phyloP scores from a whole-genome alignment of 2,888 invertebrate species.

The Pollenia angustigena region DNA sequence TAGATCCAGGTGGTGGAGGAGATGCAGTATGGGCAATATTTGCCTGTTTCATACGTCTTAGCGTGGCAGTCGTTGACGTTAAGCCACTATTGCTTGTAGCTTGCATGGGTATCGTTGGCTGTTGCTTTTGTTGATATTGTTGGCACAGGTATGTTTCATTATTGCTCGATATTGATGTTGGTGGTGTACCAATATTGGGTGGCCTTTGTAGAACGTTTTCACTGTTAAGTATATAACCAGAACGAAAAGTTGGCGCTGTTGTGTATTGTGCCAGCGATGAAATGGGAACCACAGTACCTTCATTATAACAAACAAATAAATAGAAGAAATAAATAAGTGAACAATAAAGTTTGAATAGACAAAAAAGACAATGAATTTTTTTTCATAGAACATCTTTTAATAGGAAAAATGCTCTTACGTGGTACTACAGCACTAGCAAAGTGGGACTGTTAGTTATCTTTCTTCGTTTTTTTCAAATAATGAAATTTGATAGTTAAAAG shows the following conservation, averaged over 20 bases:
- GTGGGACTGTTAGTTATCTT: neutral
- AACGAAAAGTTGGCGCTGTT: slow-evolving; percentile 82
- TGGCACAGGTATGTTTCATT: slow-evolving; percentile 64
- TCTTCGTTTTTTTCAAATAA: neutral
- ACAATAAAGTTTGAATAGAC: slow-evolving; percentile 35
- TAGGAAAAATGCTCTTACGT: neutral
- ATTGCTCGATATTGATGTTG: slow-evolving; percentile 73
- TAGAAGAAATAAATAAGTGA: slow-evolving; percentile 27
- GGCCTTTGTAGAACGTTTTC: slow-evolving; percentile 81
- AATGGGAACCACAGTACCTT: slow-evolving; percentile 82
- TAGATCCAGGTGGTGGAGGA: slow-evolving; percentile 65
- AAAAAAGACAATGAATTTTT: slow-evolving; percentile 35
- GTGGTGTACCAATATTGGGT: slow-evolving; percentile 79
- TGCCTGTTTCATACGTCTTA: slow-evolving; percentile 68
- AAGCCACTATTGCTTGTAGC: slow-evolving; percentile 51
- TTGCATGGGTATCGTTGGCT: slow-evolving; percentile 64
- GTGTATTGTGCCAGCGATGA: slow-evolving; percentile 83
- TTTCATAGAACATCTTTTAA: slow-evolving; percentile 20
- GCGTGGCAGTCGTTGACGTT: slow-evolving; percentile 62
- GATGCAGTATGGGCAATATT: slow-evolving; percentile 62
- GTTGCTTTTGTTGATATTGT: slow-evolving; percentile 62
- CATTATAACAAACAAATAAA: slow-evolving; percentile 38
- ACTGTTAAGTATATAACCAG: slow-evolving; percentile 82
- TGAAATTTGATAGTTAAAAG: neutral
- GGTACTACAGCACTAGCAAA: neutral